Conservation (phyloP, 2,797 vertebrate species). For the Myripristis jacobus region DNA sequence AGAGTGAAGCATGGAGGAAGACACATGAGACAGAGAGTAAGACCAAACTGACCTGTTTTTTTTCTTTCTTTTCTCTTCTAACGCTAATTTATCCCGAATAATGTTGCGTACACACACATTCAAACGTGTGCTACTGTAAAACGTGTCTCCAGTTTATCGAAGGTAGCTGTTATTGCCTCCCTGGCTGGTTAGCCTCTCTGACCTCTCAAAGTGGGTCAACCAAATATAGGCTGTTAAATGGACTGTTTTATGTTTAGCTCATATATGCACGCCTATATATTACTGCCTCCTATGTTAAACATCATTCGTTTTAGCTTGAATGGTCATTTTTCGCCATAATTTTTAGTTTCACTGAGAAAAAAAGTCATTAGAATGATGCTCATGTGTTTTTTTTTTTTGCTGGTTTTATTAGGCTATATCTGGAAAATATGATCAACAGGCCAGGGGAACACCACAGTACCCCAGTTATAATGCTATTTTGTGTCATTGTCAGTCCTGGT, state of each 20-base stretch:
- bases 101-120: neutral
- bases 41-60: rapidly evolving
- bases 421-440: too few relatives aligned
- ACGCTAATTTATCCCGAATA: rapidly evolving
- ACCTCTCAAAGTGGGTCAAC: neutral
- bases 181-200: neutral
- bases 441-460: too few relatives aligned
- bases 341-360: too few relatives aligned
- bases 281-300: too few relatives aligned
- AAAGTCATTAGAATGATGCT: too few relatives aligned
- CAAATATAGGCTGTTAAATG: neutral
- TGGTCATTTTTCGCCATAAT: too few relatives aligned
- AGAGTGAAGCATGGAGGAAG: slow-evolving; percentile 66
- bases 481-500: neutral
- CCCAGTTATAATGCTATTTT: too few relatives aligned
- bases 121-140: rapidly evolving
- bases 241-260: neutral
- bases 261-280: neutral
- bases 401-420: too few relatives aligned
- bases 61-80: rapidly evolving
- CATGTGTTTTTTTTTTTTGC: too few relatives aligned
- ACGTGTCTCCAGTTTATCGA: rapidly evolving
- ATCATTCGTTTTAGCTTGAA: too few relatives aligned
- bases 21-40: slow-evolving; percentile 23
- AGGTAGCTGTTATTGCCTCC: neutral